A percentile compares a stretch with the other conserved stretches of the same genome.
These are phyloP conservation scores for Epizoanthus illoricatus DNA, from an alignment of 92 coral and sea anemone genomes.

Conservation along the genomic window DNA sequence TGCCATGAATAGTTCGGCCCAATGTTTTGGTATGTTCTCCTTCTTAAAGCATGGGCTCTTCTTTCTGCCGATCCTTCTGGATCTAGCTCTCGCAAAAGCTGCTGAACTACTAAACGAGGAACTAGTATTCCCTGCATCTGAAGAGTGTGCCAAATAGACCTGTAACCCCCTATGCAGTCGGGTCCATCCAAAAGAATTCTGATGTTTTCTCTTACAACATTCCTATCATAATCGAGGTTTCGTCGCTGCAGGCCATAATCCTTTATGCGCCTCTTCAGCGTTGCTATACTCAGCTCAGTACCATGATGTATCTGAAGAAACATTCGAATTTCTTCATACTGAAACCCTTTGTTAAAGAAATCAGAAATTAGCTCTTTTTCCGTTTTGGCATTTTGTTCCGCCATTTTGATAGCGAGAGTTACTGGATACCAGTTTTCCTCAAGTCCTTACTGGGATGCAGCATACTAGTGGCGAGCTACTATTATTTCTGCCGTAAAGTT, in stretches of 20 bases:
- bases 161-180: slow-evolving; percentile 12
- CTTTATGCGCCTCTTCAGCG: slow-evolving; percentile 33
- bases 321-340: slow-evolving; percentile 41
- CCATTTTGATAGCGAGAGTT: slow-evolving; percentile 39
- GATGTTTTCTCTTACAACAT: neutral
- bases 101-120: neutral
- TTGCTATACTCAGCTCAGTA: slow-evolving; percentile 30
- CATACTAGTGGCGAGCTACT: neutral
- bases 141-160: slow-evolving; percentile 12
- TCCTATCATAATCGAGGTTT: neutral
- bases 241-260: slow-evolving; percentile 35
- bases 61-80: slow-evolving; percentile 18
- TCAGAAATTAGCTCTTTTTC: slow-evolving; percentile 33
- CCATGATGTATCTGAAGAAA: slow-evolving; percentile 37
- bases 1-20: slow-evolving; percentile 19
- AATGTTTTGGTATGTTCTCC: slow-evolving; percentile 3
- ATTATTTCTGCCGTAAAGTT: neutral
- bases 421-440: neutral
- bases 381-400: slow-evolving; percentile 13
- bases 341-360: slow-evolving; percentile 42
- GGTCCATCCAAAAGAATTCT: slow-evolving; percentile 8
- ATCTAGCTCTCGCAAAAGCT: slow-evolving; percentile 1
- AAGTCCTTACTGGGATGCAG: neutral
- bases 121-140: slow-evolving; percentile 1
- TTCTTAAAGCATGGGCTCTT: slow-evolving; percentile 10